Evolutionary conservation across 2,888 invertebrate species (phyloP), one percentile per base, ranked within the genome.

Genomic region (Bombyx huttoni): DNA sequence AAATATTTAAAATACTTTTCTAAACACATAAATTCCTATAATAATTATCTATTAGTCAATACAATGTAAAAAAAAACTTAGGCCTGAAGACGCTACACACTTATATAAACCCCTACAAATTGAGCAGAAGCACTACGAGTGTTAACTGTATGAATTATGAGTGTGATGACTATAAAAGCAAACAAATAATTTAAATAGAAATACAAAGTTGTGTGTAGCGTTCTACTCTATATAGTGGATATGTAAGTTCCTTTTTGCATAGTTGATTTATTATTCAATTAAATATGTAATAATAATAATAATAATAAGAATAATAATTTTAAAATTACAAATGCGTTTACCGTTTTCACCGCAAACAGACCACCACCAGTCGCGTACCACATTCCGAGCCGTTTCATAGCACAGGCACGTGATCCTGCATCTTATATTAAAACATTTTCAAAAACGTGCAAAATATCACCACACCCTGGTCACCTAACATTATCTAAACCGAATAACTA

Each of bases 401-500:
- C 78, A 69, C 75, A 72, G 78, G 73, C 78, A 74, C 82, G 74
- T 71, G 69, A 72, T 67, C 64, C 79, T 78, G 82, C 78, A 74
- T 79, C 80, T 71, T 73, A 73, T 81, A 83, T 81, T 83, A 88
- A 87, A 85, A 88, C 85, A 85, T 86, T 80, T 81, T 87, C 86
- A 87, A 87, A 88, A 88, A 87, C 87, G 82, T 86, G 85, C 86
- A 86, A 87, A 87, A 87, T 88, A 88, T 87, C 88, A 86, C 86
- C 88, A 80, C 88, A 88, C 88, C 88, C 88, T 88, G 88, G 88
- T 88, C 87, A 73, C 88, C 87, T 88, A 88, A 84, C 81, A 77
- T 84, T 85, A 85, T 81, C 80, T 86, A 85, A 82, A 82, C 81
- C 83, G 78, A 85, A 78, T 81, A 78, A 75, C 78, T 84, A 84